phyloP scores from a whole-genome alignment of 92 coral and sea anemone genomes.

The Zoanthus gigantus region DNA sequence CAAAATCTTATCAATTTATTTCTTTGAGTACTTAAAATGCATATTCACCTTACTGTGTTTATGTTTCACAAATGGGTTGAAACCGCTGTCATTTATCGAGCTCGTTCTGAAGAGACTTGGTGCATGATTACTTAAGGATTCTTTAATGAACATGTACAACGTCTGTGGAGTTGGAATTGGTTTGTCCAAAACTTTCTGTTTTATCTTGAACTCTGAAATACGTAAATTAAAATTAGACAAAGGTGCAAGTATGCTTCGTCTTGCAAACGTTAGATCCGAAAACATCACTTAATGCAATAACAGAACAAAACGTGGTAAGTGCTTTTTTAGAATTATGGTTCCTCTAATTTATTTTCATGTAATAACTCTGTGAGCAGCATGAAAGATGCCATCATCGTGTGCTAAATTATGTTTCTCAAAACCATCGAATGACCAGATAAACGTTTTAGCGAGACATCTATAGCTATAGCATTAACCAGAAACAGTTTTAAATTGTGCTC shows the following conservation, averaged over 20 bases:
- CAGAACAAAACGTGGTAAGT: too few species aligned
- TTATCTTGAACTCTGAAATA: conserved; percentile 33
- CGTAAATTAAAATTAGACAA: neutral
- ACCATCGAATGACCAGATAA: too few species aligned
- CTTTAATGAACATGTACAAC: conserved; percentile 11
- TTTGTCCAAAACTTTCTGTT: conserved; percentile 22
- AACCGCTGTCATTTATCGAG: conserved; percentile 14
- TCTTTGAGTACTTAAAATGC: neutral
- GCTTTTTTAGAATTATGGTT: too few species aligned
- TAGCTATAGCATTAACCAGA: too few species aligned
- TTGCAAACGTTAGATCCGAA: neutral
- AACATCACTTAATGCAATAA: too few species aligned
- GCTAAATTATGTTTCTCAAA: too few species aligned
- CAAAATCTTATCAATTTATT: neutral
- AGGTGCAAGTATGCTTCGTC: neutral
- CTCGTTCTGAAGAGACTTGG: conserved; percentile 16
- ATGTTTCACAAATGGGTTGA: conserved; percentile 19
- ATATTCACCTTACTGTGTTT: conserved; percentile 20
- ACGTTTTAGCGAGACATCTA: too few species aligned
- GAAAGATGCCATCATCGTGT: too few species aligned
- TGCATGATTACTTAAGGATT: neutral
- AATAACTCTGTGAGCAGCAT: too few species aligned
- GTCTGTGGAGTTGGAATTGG: conserved; percentile 35
- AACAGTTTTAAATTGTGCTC: too few species aligned
- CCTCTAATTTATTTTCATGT: too few species aligned